Evolutionary conservation across 2,888 invertebrate species (phyloP), one percentile per base, ranked within the genome.

Genomic region (Bursaphelenchus okinawaensis): DNA sequence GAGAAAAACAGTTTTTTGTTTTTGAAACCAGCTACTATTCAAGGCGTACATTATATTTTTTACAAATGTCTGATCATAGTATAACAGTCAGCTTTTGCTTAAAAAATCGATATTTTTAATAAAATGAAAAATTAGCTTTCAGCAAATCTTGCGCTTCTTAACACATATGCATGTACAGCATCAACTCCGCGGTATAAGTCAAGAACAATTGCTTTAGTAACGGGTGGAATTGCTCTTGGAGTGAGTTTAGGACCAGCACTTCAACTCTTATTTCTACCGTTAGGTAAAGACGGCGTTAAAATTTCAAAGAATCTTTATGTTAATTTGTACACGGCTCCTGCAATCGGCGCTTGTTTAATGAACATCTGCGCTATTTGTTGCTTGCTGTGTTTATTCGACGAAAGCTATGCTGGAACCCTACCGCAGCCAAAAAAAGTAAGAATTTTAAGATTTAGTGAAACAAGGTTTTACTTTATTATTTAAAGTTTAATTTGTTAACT

Each of bases 151-250:
- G 40, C 40, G 16, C 40, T 59, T n/a, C 31, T 59, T 1, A 19
- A 50, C 23, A 20, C 52, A 8, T 59, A 59, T 29, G 60, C 60
- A 2, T 51, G 24, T 20, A 59, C 50, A 50, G 60, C 60, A 1
- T 26, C 24, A 1, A 29, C 19, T 2, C 22, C 31, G 2, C 20
- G 19, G 3, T 22, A 59, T 24, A 22, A 50, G 6, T 31, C 40
- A 12, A 19, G 60, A 20, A 24, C 60, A 26, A 59, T 59, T 24
- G 60, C 60, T 20, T 26, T 59, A n/a, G 23, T 59, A 3, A 59
- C 31, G 3, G 60, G 60, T 40, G 57, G 57, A 24, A 26, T 26
- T 26, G 57, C 57, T 4, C 28, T 56, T 2, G 57, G 57, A n/a
- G 12, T 20, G 12, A 56, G 26, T 20, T n/a, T 56, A 16, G 57